A percentile compares a stretch with the other conserved stretches of the same genome.
Evolutionary conservation across 2,113 vertebrate species (phyloP).

Genomic region (Triplophysa siluroides): DNA sequence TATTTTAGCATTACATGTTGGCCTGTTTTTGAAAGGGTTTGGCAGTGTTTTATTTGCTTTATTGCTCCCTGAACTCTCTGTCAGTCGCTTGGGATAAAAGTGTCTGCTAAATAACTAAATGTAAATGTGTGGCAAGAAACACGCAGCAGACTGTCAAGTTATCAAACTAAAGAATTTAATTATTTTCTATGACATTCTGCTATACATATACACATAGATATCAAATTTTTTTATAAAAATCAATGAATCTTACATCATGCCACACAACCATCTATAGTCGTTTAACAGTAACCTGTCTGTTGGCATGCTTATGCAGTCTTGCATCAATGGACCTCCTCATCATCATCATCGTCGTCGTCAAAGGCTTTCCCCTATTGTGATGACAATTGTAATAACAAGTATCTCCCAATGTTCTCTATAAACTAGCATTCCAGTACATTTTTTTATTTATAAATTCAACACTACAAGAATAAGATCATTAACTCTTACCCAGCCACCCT

Average conservation of each 20-base stretch:
- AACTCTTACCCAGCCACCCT: conserved; percentile 58
- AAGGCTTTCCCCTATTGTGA: conserved; percentile 49
- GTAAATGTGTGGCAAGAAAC: too few relatives aligned
- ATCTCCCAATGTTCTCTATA: too few relatives aligned
- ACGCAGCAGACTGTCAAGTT: neutral
- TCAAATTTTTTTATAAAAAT: neutral
- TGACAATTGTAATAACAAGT: conserved; percentile 2
- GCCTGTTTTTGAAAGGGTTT: neutral
- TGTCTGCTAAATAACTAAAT: too few relatives aligned
- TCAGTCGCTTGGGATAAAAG: too few relatives aligned
- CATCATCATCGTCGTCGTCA: conserved; percentile 20
- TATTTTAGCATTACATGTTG: conserved; percentile 42
- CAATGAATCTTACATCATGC: neutral
- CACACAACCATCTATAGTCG: neutral
- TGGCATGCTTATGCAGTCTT: too few relatives aligned
- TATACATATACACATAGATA: neutral
- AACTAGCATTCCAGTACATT: too few relatives aligned
- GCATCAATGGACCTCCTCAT: conserved; percentile 38
- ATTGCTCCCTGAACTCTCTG: too few relatives aligned
- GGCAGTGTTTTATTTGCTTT: too few relatives aligned
- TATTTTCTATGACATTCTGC: neutral
- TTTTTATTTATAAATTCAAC: too few relatives aligned
- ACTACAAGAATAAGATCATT: too few relatives aligned
- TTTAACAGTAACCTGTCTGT: neutral
- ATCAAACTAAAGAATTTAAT: too few relatives aligned